Percentiles rank a stretch among this genome's conserved stretches.
Conservation (phyloP, 1,140 invertebrate genomes). For the Choristoneura fumiferana region DNA sequence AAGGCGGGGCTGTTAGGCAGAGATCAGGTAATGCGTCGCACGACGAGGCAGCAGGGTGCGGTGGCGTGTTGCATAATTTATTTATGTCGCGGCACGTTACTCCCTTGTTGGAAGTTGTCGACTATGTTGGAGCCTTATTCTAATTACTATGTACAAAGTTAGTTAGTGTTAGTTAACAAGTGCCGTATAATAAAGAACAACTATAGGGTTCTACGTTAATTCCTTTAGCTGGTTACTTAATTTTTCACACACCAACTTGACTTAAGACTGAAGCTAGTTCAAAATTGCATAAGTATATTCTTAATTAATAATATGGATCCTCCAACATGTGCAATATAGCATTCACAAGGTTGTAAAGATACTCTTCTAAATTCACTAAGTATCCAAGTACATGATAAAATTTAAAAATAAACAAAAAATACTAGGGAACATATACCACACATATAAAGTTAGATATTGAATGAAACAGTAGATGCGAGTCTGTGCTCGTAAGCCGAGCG, state of each 20-base stretch:
- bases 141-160: conserved; percentile 43
- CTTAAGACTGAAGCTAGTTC: no score
- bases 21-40: conserved; percentile 15
- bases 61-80: conserved; percentile 70
- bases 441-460: conserved; percentile 20
- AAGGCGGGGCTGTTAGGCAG: neutral
- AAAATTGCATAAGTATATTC: no score
- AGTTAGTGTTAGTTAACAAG: conserved; percentile 26
- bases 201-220: neutral
- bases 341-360: no score
- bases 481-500: conserved; percentile 29
- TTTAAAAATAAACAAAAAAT: no score
- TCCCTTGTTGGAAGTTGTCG: conserved; percentile 48
- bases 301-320: no score
- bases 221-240: no score
- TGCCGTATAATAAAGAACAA: conserved; percentile 10
- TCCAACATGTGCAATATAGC: no score
- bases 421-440: neutral
- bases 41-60: conserved; percentile 43
- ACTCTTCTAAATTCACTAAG: no score
- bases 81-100: conserved; percentile 68
- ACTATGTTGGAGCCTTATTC: conserved; percentile 39
- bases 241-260: no score
- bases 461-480: conserved; percentile 18
- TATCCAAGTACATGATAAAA: no score